A percentile compares a stretch with the other conserved stretches of the same genome.
These are phyloP conservation scores for Caenorhabditis japonica DNA, from an alignment of 2,888 invertebrate species.

Conservation along the genomic window DNA sequence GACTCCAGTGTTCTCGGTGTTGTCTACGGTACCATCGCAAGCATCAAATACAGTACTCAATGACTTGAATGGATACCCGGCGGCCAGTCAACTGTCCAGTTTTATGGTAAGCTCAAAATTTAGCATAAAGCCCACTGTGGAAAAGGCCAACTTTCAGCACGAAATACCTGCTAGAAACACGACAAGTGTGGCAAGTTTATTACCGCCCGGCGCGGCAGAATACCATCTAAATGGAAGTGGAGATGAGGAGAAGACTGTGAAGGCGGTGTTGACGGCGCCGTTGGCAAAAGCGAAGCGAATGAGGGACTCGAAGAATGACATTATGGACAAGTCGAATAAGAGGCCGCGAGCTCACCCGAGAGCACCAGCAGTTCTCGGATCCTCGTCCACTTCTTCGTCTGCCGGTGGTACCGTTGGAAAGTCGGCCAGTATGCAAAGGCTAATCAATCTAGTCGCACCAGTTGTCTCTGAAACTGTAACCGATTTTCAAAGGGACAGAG, in stretches of 20 bases:
- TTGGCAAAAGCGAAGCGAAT: conserved; percentile 41
- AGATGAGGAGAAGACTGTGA: conserved; percentile 56
- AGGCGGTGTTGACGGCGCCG: conserved; percentile 50
- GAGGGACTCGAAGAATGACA: conserved; percentile 38
- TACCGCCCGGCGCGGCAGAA: conserved; percentile 42
- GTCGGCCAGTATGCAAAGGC: conserved; percentile 51
- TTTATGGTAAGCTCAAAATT: conserved; percentile 30
- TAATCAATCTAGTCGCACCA: conserved; percentile 57
- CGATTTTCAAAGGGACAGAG: conserved; percentile 70
- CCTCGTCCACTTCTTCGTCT: conserved; percentile 15
- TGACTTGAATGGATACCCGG: conserved; percentile 36
- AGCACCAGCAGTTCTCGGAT: conserved; percentile 22
- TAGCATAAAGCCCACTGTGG: no score
- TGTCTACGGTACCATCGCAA: neutral
- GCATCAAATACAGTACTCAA: no score
- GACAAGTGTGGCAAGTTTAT: conserved; percentile 34
- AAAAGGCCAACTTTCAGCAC: conserved; percentile 14
- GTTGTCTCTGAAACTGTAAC: conserved; percentile 69
- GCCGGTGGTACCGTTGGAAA: conserved; percentile 34
- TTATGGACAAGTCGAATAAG: conserved; percentile 26
- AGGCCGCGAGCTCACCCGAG: conserved; percentile 29
- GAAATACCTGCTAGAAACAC: conserved; percentile 47
- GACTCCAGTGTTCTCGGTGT: neutral
- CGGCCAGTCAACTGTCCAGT: conserved; percentile 22
- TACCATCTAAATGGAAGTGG: conserved; percentile 50